Percentiles rank a stretch among this genome's conserved stretches.
Evolutionary conservation across 2,797 vertebrate genomes (phyloP).

Genomic region (Amblyopsis hoosieri): DNA sequence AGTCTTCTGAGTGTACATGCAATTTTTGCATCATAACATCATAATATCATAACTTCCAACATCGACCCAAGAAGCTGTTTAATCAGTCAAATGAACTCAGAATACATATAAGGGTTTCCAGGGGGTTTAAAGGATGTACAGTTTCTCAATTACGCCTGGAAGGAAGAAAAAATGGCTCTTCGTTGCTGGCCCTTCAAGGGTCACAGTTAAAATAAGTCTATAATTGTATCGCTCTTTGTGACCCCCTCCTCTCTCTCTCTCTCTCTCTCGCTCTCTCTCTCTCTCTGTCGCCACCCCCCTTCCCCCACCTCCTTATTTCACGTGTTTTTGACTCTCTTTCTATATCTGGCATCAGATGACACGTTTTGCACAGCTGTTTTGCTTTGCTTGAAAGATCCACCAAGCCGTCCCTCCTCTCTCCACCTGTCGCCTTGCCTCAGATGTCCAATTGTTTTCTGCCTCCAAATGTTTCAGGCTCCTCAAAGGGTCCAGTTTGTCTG

Average conservation of each 20-base stretch:
- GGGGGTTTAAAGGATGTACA: too few relatives aligned
- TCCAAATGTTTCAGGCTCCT: constrained; percentile 50
- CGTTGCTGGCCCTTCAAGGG: neutral
- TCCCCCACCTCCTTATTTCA: neutral
- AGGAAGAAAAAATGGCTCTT: too few relatives aligned
- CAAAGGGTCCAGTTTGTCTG: constrained; percentile 49
- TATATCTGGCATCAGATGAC: constrained; percentile 20
- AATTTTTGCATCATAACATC: too few relatives aligned
- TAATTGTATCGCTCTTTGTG: neutral
- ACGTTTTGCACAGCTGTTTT: constrained; percentile 55
- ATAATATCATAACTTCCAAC: too few relatives aligned
- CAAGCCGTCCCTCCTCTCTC: constrained; percentile 3
- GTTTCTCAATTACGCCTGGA: too few relatives aligned
- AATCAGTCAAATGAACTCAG: too few relatives aligned
- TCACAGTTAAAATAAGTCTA: too few relatives aligned
- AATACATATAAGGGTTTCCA: too few relatives aligned
- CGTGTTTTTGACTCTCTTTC: neutral
- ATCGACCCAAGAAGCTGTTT: too few relatives aligned
- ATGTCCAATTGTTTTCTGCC: constrained; percentile 51
- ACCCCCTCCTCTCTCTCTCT: neutral
- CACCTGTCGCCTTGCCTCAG: constrained; percentile 53
- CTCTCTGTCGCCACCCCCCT: neutral
- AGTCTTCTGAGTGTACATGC: too few relatives aligned
- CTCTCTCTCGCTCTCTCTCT: neutral
- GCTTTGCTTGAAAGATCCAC: constrained; percentile 38